phyloP scores from a whole-genome alignment of 2,113 vertebrate species.

The Epinephelus fuscoguttatus region DNA sequence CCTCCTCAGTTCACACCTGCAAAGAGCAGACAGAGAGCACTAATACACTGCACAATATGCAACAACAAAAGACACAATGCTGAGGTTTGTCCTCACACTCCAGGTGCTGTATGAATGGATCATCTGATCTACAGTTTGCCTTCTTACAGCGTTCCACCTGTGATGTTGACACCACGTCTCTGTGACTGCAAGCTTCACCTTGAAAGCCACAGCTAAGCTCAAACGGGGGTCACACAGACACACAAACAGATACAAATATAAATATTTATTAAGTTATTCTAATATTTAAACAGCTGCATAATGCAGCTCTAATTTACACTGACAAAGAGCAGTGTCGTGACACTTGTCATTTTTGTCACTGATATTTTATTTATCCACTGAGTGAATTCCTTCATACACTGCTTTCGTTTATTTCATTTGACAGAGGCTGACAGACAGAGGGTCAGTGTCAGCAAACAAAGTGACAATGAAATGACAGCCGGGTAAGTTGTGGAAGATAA shows the following conservation, averaged over 20 bases:
- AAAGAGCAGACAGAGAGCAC: neutral
- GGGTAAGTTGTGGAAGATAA: slow-evolving; percentile 45
- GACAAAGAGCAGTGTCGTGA: slow-evolving; percentile 7
- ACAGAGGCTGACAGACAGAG: slow-evolving; percentile 54
- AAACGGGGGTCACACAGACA: neutral
- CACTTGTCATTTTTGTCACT: slow-evolving; percentile 14
- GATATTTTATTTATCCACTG: slow-evolving; percentile 17
- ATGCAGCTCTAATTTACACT: slow-evolving; percentile 29
- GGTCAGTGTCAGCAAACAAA: slow-evolving; percentile 60
- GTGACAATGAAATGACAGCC: slow-evolving; percentile 63
- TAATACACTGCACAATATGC: no score
- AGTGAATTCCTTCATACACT: neutral
- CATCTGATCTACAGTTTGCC: neutral
- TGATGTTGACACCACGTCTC: neutral
- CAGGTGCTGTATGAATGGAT: neutral
- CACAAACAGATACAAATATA: neutral
- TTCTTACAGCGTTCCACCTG: neutral
- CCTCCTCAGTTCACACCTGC: neutral
- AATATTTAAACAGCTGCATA: neutral
- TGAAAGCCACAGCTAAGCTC: slow-evolving; percentile 2
- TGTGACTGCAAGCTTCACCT: neutral
- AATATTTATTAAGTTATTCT: neutral
- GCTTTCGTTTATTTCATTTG: slow-evolving; percentile 32
- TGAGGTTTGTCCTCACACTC: neutral
- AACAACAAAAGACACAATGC: no score